Base-by-base conservation (phyloP, 92 coral and sea anemone genomes). In the Desmophyllum pertusum region DNA sequence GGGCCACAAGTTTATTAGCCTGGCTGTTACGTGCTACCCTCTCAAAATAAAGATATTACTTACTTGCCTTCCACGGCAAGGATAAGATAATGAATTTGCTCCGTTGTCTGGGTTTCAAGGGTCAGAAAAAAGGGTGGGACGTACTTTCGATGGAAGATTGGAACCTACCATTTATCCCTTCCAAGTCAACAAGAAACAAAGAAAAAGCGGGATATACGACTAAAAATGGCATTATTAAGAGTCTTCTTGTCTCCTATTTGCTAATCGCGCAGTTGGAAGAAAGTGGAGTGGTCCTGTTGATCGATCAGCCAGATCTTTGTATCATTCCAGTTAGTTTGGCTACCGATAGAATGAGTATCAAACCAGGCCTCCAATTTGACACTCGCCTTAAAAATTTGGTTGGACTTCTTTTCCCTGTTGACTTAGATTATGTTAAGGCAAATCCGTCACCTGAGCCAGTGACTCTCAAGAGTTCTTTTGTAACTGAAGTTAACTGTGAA, bases 351-450 rank as follows among this genome's bases (percentile, higher is more conserved):
- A 80, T 80, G 53, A 69, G 61, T 38, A 46, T 81, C 33, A 81
- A 81, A 69, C 86, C 80, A 10, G 87, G 86, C 42, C 79, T 81
- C 31, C 80, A 82, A 33, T 82, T 82, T 82, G 86, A 82, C 29
- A 70, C 86, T 45, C 86, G 21, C 67, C 78, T 37, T 25, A 66
- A 29, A 81, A 81, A 27, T 41, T 72, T 81, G 27, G 85, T 81
- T 10, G 85, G 85, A 8, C 85, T 81, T 51, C 86, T 81, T 4
- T 81, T 81, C 17, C 85, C 85, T 5, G 86, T 82, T 18, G 30
- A 82, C 67, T 45, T 82, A 35, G 70, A 70, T 33, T 82, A 82
- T 23, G 80, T 72, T 35, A 82, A 82, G 36, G 6, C 67, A 43
- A 82, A 48, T 37, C 86, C 80, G 18, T 82, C 86, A 38, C 86